Conservation (phyloP, 1,140 invertebrate species). For the Drosophila takahashii region DNA sequence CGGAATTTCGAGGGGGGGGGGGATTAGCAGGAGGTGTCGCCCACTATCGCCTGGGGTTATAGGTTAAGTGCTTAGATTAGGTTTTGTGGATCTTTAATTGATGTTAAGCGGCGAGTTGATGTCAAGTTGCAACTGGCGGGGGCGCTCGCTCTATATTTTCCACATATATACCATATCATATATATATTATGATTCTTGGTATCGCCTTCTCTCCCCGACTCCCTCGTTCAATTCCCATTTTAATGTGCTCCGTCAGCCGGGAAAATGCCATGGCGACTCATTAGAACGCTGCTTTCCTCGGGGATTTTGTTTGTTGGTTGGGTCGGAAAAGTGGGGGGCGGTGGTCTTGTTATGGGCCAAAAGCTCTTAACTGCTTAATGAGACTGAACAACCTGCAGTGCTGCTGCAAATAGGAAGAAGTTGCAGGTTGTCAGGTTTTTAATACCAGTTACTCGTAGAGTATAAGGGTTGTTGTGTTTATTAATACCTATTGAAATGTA, state of each 20-base stretch:
- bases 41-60: conserved; percentile 44
- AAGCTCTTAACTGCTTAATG: conserved; percentile 10
- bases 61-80: conserved; percentile 74
- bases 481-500: too few relatives aligned
- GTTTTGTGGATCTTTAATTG: conserved; percentile 78
- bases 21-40: neutral
- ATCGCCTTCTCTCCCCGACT: neutral
- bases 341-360: conserved; percentile 4
- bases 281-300: conserved; percentile 6
- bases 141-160: neutral
- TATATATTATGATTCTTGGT: conserved; percentile 6
- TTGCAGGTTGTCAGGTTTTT: neutral
- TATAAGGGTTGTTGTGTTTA: too few relatives aligned
- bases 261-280: conserved; percentile 22
- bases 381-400: conserved; percentile 2
- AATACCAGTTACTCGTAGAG: too few relatives aligned
- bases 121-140: conserved; percentile 51
- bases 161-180: neutral
- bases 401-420: conserved; percentile 9
- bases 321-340: too few relatives aligned
- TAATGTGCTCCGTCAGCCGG: conserved; percentile 7
- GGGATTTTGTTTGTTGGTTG: neutral
- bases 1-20: neutral
- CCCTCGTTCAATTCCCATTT: conserved; percentile 5
- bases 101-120: conserved; percentile 68